phyloP scores from a whole-genome alignment of 2,888 invertebrate species.

The Podotricha telesiphe region DNA sequence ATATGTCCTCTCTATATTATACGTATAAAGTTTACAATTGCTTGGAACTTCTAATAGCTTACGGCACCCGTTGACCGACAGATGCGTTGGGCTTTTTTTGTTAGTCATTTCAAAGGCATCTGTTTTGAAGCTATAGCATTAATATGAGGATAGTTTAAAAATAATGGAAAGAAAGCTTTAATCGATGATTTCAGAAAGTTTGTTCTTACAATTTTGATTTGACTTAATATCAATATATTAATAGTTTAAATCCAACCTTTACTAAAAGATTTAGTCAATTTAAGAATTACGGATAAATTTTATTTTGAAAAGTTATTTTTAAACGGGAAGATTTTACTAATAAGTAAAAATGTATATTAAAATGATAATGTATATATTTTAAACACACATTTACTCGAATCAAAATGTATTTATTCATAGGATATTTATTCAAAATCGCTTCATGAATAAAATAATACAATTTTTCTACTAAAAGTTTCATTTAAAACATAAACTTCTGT shows the following conservation, averaged over 20 bases:
- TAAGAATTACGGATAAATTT: too few relatives aligned
- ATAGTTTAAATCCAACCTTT: too few relatives aligned
- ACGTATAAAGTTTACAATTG: conserved; percentile 37
- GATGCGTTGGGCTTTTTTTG: conserved; percentile 51
- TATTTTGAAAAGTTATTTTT: too few relatives aligned
- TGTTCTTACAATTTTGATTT: too few relatives aligned
- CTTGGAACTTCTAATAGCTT: conserved; percentile 25
- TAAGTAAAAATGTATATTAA: too few relatives aligned
- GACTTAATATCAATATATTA: too few relatives aligned
- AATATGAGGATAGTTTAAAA: conserved; percentile 28
- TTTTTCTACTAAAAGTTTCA: neutral
- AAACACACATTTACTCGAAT: neutral
- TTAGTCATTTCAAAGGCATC: conserved; percentile 48
- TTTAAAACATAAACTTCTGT: conserved; percentile 4
- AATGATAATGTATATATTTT: too few relatives aligned
- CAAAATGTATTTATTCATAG: neutral
- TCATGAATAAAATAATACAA: conserved; percentile 4
- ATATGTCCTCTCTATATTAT: conserved; percentile 31
- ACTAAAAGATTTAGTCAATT: too few relatives aligned
- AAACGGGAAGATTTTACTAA: too few relatives aligned
- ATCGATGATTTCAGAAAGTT: neutral
- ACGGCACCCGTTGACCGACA: conserved; percentile 44
- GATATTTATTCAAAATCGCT: neutral
- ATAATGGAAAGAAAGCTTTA: conserved; percentile 13
- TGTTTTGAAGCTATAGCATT: conserved; percentile 45